These are phyloP conservation scores for Podotricha telesiphe DNA, from an alignment of 2,888 invertebrate genomes.

Conservation along the genomic window DNA sequence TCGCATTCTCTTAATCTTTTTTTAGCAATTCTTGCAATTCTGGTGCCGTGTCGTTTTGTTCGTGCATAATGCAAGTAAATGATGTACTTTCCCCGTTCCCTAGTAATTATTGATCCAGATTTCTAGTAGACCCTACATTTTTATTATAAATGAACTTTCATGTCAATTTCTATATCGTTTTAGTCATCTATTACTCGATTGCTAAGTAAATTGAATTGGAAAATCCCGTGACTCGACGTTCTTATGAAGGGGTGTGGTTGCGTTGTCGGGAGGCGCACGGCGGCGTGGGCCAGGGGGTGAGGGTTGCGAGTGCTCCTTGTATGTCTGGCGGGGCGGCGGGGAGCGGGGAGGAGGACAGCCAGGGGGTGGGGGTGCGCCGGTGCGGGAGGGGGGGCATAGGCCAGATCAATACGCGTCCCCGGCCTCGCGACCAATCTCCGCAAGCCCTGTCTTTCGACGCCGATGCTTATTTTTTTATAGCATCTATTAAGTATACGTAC, in stretches of 20 bases:
- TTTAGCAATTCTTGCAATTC: constrained; percentile 55
- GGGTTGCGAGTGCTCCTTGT: constrained; percentile 70
- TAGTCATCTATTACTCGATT: constrained; percentile 55
- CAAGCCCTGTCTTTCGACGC: constrained; percentile 82
- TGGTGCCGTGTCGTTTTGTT: neutral
- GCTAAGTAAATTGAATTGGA: constrained; percentile 77
- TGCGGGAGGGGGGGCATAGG: constrained; percentile 28
- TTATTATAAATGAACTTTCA: constrained; percentile 22
- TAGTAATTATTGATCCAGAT: constrained; percentile 24
- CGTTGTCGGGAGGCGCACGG: constrained; percentile 60
- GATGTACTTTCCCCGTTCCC: neutral
- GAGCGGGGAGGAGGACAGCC: constrained; percentile 34
- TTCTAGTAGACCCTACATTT: constrained; percentile 19
- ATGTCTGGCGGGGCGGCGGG: constrained; percentile 68
- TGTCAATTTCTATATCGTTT: constrained; percentile 34
- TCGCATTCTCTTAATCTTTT: constrained; percentile 44
- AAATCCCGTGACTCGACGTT: constrained; percentile 79
- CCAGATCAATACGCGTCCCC: constrained; percentile 59
- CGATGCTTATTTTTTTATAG: constrained; percentile 79
- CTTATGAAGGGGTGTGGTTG: constrained; percentile 80
- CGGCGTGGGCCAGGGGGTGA: constrained; percentile 54
- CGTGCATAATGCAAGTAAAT: neutral
- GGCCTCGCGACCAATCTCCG: constrained; percentile 75
- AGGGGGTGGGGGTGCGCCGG: constrained; percentile 49
- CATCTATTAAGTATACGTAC: constrained; percentile 75